A percentile compares a stretch with the other conserved stretches of the same genome.
Evolutionary conservation across 2,888 invertebrate species (phyloP).

Genomic region (Drosophila meridiana): DNA sequence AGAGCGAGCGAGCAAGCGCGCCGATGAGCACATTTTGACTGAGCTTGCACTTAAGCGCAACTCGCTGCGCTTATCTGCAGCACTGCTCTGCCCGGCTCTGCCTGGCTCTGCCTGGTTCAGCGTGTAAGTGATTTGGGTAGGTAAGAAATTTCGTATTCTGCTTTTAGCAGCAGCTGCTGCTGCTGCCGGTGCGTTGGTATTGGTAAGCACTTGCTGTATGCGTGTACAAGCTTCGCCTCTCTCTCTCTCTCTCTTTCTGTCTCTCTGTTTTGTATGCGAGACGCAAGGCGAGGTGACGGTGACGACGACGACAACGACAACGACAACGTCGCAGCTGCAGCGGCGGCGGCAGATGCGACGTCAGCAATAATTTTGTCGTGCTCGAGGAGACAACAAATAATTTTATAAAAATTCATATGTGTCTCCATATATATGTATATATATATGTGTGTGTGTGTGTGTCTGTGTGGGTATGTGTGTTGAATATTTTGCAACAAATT

Average conservation of each 20-base stretch:
- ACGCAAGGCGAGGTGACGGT: conserved; percentile 31
- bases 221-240: conserved; percentile 17
- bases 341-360: conserved; percentile 61
- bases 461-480: conserved; percentile 6
- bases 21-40: conserved; percentile 5
- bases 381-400: conserved; percentile 52
- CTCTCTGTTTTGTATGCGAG: conserved; percentile 49
- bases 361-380: conserved; percentile 60
- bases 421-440: neutral
- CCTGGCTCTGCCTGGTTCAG: neutral
- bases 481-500: conserved; percentile 52
- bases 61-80: conserved; percentile 44
- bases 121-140: conserved; percentile 9
- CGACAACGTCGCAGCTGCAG: conserved; percentile 25
- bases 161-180: conserved; percentile 32
- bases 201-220: conserved; percentile 49
- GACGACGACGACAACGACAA: conserved; percentile 20
- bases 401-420: conserved; percentile 23
- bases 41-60: conserved; percentile 39
- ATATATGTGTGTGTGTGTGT: neutral
- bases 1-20: neutral
- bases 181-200: conserved; percentile 12
- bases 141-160: conserved; percentile 50
- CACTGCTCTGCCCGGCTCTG: neutral
- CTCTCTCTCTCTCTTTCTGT: conserved; percentile 12